Evolutionary conservation across 2,113 vertebrate species (phyloP), one percentile per base, ranked within the genome.

Genomic region (Megaleporinus macrocephalus): DNA sequence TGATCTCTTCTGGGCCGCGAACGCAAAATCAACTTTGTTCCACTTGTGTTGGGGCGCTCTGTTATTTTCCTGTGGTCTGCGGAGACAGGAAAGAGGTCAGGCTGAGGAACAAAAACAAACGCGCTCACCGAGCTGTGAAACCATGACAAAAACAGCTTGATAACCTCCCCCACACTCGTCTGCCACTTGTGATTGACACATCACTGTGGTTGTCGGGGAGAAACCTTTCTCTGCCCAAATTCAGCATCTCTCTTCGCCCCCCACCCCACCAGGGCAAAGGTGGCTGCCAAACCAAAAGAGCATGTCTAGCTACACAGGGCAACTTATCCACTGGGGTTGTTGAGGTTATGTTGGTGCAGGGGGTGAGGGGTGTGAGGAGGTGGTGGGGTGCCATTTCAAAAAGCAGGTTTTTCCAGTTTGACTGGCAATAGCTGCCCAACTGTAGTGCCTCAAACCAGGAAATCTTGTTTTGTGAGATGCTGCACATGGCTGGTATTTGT

Each of bases 61-160:
- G 63, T 83, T 79, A 33, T 84, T 66, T 75, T 61, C 30, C 66
- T 76, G 30, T 72, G 78, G 33, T 76, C 27, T 27, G 14, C 5
- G 18, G 14, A 59, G 27, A 55, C 12, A 80, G 66, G 66, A 80
- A 84, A 72, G 44, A 57, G 41, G 18, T 70, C 3, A 5, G 77
- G 55, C 15, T 59, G 18, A 71, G 33, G 41, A 44, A 44, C 41
- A 44, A 44, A 44, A 44, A 44, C 41, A 22, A 79, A 29, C 51
- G 47, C 24, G 0, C 59, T 79, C 14, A 79, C 77, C 53, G 27
- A 79, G 30, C 30, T 22, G 78, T 44, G 33, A 71, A 79, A 79
- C 78, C 78, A 71, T 61, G 51, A 71, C 71, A 79, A 26, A 24
- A 41, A 41, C 65, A 79, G 36, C 33, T n/a, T 24, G 10, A 24